A percentile compares a stretch with the other conserved stretches of the same genome.
phyloP scores from a whole-genome alignment of 2,113 vertebrate species.

The Neogobius melanostomus region DNA sequence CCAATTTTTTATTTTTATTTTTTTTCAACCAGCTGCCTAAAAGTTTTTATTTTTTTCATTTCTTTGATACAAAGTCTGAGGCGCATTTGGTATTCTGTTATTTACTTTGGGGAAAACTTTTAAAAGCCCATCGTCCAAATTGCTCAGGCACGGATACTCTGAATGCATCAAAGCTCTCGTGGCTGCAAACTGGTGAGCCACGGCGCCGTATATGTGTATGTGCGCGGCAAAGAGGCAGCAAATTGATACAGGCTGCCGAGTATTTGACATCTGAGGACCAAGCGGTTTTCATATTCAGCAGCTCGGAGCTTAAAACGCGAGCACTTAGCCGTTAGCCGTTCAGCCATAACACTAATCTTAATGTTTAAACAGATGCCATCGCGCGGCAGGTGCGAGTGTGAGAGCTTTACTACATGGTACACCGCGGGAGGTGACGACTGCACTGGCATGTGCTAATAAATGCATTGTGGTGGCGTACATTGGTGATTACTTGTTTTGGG shows the following conservation, averaged over 20 bases:
- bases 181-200: constrained; percentile 42
- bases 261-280: constrained; percentile 68
- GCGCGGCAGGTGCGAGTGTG: constrained; percentile 33
- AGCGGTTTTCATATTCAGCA: constrained; percentile 59
- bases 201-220: constrained; percentile 27
- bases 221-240: constrained; percentile 45
- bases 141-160: constrained; percentile 60
- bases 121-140: constrained; percentile 63
- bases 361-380: constrained; percentile 65
- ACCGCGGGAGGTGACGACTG: too few relatives aligned
- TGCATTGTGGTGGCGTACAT: too few relatives aligned
- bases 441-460: too few relatives aligned
- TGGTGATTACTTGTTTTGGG: too few relatives aligned
- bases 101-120: constrained; percentile 67
- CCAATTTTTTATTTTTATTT: constrained; percentile 59
- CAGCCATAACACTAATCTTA: constrained; percentile 69
- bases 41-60: constrained; percentile 49
- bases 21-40: constrained; percentile 43
- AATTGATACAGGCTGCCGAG: constrained; percentile 66
- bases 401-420: not conserved
- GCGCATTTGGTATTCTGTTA: constrained; percentile 63
- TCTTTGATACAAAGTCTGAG: constrained; percentile 59
- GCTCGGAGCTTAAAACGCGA: constrained; percentile 32
- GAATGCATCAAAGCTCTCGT: constrained; percentile 70
- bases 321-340: constrained; percentile 53